phyloP scores from a whole-genome alignment of 2,888 invertebrate species.

The Tetropium fuscum region DNA sequence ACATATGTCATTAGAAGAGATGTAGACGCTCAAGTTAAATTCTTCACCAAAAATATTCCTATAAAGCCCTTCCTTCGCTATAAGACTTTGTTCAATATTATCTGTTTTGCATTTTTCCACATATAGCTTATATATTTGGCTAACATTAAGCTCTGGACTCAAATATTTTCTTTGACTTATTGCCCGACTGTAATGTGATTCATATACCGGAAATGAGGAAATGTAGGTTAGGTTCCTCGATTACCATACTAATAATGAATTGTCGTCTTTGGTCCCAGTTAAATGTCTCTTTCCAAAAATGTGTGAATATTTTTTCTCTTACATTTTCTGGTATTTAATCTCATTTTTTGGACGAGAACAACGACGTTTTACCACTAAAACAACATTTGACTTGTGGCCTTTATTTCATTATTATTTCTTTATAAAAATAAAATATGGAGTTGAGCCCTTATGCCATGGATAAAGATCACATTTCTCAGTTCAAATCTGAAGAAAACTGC shows the following conservation, averaged over 20 bases:
- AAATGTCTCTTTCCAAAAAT: slow-evolving; percentile 11
- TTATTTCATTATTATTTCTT: too few species aligned
- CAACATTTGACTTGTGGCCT: too few species aligned
- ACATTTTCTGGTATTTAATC: slow-evolving; percentile 4
- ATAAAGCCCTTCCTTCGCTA: slow-evolving; percentile 3
- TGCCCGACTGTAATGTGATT: background rate
- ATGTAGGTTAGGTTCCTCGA: background rate
- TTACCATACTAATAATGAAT: background rate
- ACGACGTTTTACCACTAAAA: too few species aligned
- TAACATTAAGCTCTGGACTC: background rate
- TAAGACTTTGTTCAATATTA: background rate
- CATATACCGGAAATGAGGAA: background rate
- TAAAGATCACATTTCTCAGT: too few species aligned
- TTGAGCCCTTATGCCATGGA: too few species aligned
- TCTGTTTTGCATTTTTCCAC: background rate
- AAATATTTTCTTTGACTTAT: background rate
- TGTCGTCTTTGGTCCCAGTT: slow-evolving; percentile 13
- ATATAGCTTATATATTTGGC: background rate
- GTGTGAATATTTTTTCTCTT: slow-evolving; percentile 17
- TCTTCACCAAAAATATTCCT: background rate
- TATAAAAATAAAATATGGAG: too few species aligned
- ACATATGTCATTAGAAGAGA: too few species aligned
- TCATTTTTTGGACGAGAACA: background rate
- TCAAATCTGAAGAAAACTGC: too few species aligned
- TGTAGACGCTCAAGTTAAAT: background rate